phyloP scores from a whole-genome alignment of 2,888 invertebrate genomes.

The Himalopsyche japonica region DNA sequence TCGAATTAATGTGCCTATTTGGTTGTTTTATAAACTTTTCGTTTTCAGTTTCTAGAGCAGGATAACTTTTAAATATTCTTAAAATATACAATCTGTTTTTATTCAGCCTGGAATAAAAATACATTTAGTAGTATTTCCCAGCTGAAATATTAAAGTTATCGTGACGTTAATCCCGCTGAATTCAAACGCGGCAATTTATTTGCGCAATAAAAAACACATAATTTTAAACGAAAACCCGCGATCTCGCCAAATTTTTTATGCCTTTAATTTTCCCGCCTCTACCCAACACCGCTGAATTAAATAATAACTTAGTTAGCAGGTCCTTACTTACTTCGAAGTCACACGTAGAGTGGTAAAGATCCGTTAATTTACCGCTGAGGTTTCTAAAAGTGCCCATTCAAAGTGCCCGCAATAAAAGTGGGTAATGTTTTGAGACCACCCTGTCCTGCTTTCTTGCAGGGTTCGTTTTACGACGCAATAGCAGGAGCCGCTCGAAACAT shows the following conservation, averaged over 20 bases:
- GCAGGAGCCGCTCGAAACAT: constrained; percentile 1
- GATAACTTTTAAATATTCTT: no score
- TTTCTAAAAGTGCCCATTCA: constrained; percentile 24
- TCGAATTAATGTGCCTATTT: no score
- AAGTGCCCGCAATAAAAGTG: constrained; percentile 26
- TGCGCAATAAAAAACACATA: background rate
- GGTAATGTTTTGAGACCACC: constrained; percentile 1
- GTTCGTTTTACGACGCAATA: constrained; percentile 26
- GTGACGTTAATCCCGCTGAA: background rate
- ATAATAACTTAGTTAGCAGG: background rate
- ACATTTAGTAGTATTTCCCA: background rate
- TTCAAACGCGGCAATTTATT: background rate
- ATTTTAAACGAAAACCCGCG: background rate
- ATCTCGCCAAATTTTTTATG: background rate
- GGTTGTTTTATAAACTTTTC: no score
- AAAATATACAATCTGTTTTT: no score
- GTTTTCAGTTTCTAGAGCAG: no score
- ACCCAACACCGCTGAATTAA: background rate
- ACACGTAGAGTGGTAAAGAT: background rate
- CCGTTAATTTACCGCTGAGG: constrained; percentile 11
- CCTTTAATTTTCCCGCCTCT: background rate
- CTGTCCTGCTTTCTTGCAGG: background rate
- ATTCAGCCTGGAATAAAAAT: no score
- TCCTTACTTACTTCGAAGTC: background rate
- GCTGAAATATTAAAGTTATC: background rate